Percentiles rank a stretch among this genome's conserved stretches.
phyloP scores from a whole-genome alignment of 2,797 vertebrate species.

The Crenichthys baileyi region DNA sequence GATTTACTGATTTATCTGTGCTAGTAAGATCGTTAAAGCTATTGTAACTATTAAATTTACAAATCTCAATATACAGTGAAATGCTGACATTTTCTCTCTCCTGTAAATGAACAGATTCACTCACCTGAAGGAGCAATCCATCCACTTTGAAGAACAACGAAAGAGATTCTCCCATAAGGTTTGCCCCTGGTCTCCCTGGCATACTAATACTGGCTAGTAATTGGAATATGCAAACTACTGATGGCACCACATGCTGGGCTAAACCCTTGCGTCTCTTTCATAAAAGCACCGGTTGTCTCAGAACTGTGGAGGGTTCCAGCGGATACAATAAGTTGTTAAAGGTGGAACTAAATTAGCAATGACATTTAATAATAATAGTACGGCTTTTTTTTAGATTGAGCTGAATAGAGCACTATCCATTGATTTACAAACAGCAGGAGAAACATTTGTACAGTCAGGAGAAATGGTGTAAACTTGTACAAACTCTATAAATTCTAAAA shows the following conservation, averaged over 20 bases:
- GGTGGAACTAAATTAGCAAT: neutral
- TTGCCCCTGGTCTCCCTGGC: neutral
- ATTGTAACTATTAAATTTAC: neutral
- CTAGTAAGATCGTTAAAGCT: neutral
- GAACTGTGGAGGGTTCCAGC: neutral
- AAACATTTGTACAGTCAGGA: neutral
- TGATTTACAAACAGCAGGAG: neutral
- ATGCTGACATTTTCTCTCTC: neutral
- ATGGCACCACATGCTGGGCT: slow-evolving; percentile 1
- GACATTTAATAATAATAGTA: neutral
- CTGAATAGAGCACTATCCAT: neutral
- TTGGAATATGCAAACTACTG: slow-evolving; percentile 13
- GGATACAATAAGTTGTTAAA: neutral
- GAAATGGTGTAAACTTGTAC: no score
- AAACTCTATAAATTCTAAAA: neutral
- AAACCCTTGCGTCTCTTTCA: neutral
- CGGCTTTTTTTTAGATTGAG: neutral
- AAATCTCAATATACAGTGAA: neutral
- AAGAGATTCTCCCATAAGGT: slow-evolving; percentile 14
- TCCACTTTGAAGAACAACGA: slow-evolving; percentile 9
- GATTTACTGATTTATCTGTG: neutral
- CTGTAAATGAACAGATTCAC: slow-evolving; percentile 9
- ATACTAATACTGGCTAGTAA: slow-evolving; percentile 26
- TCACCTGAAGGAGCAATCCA: slow-evolving; percentile 12
- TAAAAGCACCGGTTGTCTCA: no score